Evolutionary conservation across 35 echinoderm and acorn worm species (phyloP), one percentile per base, ranked within the genome.

Genomic region (Ophioderma brevispina): DNA sequence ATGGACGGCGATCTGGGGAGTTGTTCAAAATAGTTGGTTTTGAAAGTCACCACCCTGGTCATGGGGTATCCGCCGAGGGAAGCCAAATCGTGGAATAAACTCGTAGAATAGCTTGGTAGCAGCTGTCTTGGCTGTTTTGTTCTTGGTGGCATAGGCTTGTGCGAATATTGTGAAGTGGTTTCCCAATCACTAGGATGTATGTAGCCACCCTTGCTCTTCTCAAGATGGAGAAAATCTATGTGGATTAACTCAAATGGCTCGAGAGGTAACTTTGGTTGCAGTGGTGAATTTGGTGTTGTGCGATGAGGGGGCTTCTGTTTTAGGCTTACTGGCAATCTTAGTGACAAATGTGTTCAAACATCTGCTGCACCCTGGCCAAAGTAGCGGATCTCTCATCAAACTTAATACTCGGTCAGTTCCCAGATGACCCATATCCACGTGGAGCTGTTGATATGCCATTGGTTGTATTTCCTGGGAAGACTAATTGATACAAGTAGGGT

Each of bases 201-300:
- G 42, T 52, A 90, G 0, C 91, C 82, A 0, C 87, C 84, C n/a
- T 80, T 86, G 52, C 82, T 78, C 39, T 32, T 55, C 46, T 97
- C 95, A 33, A 97, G 84, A 49, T 90, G 82, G 18, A 94, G 78
- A 40, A 86, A 93, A 82, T 93, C 91, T 33, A 97, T 97, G 40
- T 78, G 87, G 36, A 97, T 35, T 21, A 97, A 43, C 75, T 97
- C 84, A 8, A 94, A 32, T 37, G 82, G 87, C 37, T 77, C 25
- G 5, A 78, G 59, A 0, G 90, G 89, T n/a, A 76, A 0, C n/a
- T 90, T 86, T 23, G 80, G 35, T 1, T 77, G 37, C 38, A 92
- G 30, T 0, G 38, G 82, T 21, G 84, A 55, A 18, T 32, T 37
- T 21, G 59, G 59, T n/a, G n/a, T n/a, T 33, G 32, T 33, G 32